Base-by-base conservation (phyloP, 2,113 vertebrate species). In the Quiscalus mexicanus region DNA sequence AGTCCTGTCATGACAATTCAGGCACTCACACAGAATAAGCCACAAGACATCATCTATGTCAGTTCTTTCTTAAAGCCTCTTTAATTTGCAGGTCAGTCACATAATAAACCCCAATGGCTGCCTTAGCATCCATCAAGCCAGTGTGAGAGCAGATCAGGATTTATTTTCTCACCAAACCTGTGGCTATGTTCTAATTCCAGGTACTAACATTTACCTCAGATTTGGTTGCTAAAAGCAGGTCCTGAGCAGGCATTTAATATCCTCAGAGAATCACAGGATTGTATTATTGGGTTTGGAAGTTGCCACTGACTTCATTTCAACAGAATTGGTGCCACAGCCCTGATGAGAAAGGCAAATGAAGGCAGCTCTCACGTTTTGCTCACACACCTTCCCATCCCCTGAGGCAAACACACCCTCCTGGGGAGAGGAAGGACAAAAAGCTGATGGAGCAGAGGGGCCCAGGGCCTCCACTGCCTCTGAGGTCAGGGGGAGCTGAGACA, bases 61-160 rank as follows among this genome's bases (percentile, higher is more conserved):
- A 75, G n/a, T 47, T 53, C 44, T 77, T 81, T 52, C 71, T 69
- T 44, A 80, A 64, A 68, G 41, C 22, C 64, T 92, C 62, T 81
- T 90, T 78, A 94, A 93, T 94, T 90, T 93, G 30, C 71, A 90
- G 59, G 44, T 74, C 92, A 96, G 75, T 31, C 84, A 67, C 50
- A 71, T 39, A 47, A 85, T 24, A 94, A 96, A 52, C 27, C 49
- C 37, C 67, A 77, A 27, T 6, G 22, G 68, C 12, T 94, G 52
- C 85, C 76, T 81, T 6, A 64, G 73, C 35, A 50, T 50, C 71
- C 65, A 90, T 64, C 64, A 60, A 77, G 25, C 8, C 64, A 52
- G 5, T 7, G 3, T 15, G 31, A 63, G 20, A 68, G 13, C 16
- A 89, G 60, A 87, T 3, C 21, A n/a, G 53, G 58, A 41, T 11